These are phyloP conservation scores for Calypte anna DNA, from an alignment of 2,113 vertebrate genomes.

Conservation along the genomic window DNA sequence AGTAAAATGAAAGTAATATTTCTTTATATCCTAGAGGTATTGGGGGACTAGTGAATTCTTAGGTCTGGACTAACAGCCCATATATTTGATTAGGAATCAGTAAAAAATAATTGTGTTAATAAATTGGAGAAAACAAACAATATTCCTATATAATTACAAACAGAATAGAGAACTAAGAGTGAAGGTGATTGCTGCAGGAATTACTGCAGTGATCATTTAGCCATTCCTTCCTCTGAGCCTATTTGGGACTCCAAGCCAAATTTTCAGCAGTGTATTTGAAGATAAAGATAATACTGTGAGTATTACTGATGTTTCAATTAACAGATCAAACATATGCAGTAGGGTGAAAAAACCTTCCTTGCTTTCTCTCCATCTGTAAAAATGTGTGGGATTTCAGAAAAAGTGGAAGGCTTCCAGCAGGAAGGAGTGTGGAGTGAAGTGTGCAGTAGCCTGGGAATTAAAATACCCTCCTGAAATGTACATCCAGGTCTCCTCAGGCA, in stretches of 20 bases:
- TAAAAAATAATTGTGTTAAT: constrained; percentile 4
- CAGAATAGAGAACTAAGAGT: not conserved
- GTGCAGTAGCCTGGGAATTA: not conserved
- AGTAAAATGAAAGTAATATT: not conserved
- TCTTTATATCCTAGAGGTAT: not conserved
- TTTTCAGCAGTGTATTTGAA: not conserved
- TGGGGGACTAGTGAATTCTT: not conserved
- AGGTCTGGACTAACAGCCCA: not conserved
- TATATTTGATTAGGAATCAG: not conserved
- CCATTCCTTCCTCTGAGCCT: not conserved
- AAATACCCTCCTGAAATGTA: not conserved
- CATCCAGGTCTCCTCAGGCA: not conserved
- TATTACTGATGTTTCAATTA: not conserved
- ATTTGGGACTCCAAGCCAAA: not conserved
- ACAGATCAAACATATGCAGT: not conserved
- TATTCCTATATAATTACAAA: not conserved
- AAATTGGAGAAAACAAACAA: not conserved
- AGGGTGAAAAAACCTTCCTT: not conserved
- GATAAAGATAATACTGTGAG: not conserved
- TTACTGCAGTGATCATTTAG: not conserved
- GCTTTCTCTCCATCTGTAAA: not conserved
- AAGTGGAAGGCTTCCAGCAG: not conserved
- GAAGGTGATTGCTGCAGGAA: not conserved
- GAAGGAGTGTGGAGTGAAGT: not conserved
- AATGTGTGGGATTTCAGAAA: not conserved